Evolutionary conservation across 2,113 vertebrate species (phyloP).

Genomic region (Bolborhynchus lineola): DNA sequence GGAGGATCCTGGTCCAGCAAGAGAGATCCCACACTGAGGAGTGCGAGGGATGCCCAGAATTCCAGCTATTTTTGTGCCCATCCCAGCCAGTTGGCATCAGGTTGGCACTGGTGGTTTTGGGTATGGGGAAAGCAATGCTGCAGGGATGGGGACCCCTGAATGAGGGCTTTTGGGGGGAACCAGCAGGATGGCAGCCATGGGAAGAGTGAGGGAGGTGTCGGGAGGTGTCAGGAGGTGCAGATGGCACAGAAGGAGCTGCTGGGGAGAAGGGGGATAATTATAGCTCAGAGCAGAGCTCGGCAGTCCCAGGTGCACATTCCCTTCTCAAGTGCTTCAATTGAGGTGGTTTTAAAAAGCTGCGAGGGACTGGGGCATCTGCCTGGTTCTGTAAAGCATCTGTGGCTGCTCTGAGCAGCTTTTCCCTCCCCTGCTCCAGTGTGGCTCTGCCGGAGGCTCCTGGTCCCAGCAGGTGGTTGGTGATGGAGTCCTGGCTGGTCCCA

Average conservation of each 20-base stretch:
- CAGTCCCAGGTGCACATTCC: not conserved
- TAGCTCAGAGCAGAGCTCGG: not conserved
- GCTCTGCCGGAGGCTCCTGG: not conserved
- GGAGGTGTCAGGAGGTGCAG: not conserved
- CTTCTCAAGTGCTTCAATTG: fast-evolving
- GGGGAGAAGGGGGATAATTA: not conserved
- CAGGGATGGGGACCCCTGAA: fast-evolving
- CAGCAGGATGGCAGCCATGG: not conserved
- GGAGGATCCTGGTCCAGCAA: fast-evolving
- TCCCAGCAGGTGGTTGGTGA: not conserved
- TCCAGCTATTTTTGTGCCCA: fast-evolving
- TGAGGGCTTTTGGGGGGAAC: not conserved
- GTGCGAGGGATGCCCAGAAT: not conserved
- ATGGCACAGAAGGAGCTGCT: not conserved
- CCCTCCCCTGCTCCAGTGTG: not conserved
- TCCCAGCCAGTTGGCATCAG: not conserved
- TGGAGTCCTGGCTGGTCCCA: not conserved
- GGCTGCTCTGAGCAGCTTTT: not conserved
- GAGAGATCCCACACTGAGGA: not conserved
- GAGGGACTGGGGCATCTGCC: not conserved
- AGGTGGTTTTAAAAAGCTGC: not conserved
- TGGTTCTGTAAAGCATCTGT: not conserved
- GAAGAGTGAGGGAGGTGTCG: fast-evolving
- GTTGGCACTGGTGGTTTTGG: not conserved
- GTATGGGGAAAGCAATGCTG: fast-evolving